phyloP scores from a whole-genome alignment of 2,797 vertebrate species.

The Furcifer pardalis region DNA sequence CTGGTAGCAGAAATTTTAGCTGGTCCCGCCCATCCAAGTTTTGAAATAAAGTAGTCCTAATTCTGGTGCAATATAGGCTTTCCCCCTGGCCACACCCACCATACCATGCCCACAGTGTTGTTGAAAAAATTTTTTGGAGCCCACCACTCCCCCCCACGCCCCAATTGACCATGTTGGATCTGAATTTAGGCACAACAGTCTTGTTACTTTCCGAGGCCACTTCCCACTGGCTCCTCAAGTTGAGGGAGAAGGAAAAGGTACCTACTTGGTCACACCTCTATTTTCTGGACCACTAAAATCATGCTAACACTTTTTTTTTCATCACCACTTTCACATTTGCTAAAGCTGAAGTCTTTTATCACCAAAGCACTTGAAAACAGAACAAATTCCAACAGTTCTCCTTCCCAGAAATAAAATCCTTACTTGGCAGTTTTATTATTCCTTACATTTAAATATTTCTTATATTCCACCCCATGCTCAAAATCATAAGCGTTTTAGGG shows the following conservation, averaged over 20 bases:
- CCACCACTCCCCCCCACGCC: no score
- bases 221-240: background rate
- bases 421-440: slow-evolving; percentile 36
- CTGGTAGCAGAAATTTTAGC: no score
- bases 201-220: no score
- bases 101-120: no score
- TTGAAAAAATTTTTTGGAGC: no score
- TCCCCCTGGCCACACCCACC: no score
- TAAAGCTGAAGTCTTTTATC: slow-evolving; percentile 27
- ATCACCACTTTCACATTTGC: slow-evolving; percentile 48
- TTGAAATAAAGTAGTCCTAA: no score
- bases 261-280: background rate
- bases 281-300: slow-evolving; percentile 42
- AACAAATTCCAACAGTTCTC: slow-evolving; percentile 37
- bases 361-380: slow-evolving; percentile 5
- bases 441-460: slow-evolving; percentile 36
- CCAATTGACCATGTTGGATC: no score
- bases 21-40: no score
- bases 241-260: background rate
- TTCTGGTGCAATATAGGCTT: no score
- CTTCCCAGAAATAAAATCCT: slow-evolving; percentile 23
- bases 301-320: slow-evolving; percentile 22
- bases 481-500: slow-evolving; percentile 5
- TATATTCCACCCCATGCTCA: slow-evolving; percentile 28
- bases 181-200: no score